Conservation (phyloP, 2,797 vertebrate genomes). For the Acrossocheilus fasciatus region DNA sequence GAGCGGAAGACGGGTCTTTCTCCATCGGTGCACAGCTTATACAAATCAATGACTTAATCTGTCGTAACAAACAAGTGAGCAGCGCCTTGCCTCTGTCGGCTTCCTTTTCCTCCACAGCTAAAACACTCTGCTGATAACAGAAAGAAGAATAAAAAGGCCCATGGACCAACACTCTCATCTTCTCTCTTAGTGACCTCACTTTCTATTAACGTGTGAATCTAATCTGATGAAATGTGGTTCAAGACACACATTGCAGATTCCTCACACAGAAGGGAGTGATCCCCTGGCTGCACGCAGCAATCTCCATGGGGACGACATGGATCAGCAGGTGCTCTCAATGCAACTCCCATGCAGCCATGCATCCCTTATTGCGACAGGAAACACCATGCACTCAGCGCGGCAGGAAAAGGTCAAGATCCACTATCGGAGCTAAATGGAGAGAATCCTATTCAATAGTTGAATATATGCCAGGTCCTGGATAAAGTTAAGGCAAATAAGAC, state of each 20-base stretch:
- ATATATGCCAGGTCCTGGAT: constrained; percentile 51
- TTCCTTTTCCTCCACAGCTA: constrained; percentile 34
- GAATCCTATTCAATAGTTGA: constrained; percentile 59
- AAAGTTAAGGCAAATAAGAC: constrained; percentile 63
- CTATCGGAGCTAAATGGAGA: constrained; percentile 64
- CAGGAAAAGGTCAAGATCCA: constrained; percentile 54
- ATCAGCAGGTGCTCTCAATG: constrained; percentile 71
- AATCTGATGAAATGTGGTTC: constrained; percentile 53
- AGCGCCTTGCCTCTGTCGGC: constrained; percentile 65
- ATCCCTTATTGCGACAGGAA: constrained; percentile 55
- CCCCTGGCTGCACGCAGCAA: constrained; percentile 26
- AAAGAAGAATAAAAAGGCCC: constrained; percentile 23
- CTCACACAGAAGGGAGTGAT: constrained; percentile 35
- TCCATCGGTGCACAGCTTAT: constrained; percentile 79
- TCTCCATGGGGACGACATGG: constrained; percentile 63
- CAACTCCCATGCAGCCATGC: constrained; percentile 60
- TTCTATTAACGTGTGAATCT: constrained; percentile 49
- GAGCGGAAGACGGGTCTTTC: constrained; percentile 69
- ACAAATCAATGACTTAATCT: constrained; percentile 84
- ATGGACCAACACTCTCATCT: constrained; percentile 4
- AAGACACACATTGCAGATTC: constrained; percentile 26
- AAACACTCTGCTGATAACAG: constrained; percentile 48
- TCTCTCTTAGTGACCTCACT: constrained; percentile 31
- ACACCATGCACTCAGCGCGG: constrained; percentile 54
- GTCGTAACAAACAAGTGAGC: constrained; percentile 83